These are phyloP conservation scores for Anthoptus insignis DNA, from an alignment of 2,888 invertebrate species.

Conservation along the genomic window DNA sequence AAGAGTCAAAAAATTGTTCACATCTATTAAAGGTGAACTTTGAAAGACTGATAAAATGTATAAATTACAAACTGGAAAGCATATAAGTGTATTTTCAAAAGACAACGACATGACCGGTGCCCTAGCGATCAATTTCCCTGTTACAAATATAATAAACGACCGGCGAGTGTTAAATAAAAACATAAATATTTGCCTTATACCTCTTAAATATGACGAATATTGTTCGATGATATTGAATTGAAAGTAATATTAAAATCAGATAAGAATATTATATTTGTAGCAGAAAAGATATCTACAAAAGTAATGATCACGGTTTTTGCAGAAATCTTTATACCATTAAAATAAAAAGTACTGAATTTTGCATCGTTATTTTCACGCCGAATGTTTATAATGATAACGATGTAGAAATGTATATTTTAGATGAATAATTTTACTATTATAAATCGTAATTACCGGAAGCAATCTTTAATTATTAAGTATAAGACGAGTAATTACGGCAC, in stretches of 20 bases:
- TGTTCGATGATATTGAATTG: not conserved
- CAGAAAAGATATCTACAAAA: not conserved
- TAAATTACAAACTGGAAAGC: not conserved
- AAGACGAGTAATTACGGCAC: constrained; percentile 57
- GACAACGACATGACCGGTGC: constrained; percentile 10
- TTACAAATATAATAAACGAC: constrained; percentile 2
- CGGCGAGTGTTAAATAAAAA: not conserved
- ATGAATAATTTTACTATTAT: constrained; percentile 11
- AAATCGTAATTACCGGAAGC: constrained; percentile 8
- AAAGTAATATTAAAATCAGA: not conserved
- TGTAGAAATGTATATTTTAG: constrained; percentile 23
- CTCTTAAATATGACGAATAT: constrained; percentile 3
- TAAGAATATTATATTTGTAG: constrained; percentile 12
- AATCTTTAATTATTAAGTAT: constrained; percentile 35
- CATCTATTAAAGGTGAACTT: not conserved
- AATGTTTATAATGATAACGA: not conserved
- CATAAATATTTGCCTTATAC: not conserved
- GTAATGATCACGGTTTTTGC: constrained; percentile 1
- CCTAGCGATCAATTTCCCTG: not conserved
- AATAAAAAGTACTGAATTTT: constrained; percentile 6
- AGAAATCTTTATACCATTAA: not conserved
- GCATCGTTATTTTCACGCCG: constrained; percentile 1
- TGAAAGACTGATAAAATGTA: not conserved
- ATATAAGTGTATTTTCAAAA: not conserved
- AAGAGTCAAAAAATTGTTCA: not conserved